Evolutionary conservation across 2,888 invertebrate species (phyloP).

Genomic region (Pandemis heparana): DNA sequence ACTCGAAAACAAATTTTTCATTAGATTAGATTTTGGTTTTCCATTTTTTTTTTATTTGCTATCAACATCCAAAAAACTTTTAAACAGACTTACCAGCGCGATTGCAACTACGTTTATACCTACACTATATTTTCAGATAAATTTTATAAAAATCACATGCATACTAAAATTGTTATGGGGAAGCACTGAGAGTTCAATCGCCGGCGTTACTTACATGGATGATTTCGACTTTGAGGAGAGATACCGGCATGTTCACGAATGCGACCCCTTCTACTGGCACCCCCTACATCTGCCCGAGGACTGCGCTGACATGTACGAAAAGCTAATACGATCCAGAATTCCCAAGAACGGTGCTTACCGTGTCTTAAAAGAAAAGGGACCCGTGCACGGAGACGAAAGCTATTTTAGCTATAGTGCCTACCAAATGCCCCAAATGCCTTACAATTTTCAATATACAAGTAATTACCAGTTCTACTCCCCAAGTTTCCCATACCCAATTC

Average conservation of each 20-base stretch:
- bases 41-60: background rate
- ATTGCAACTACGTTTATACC: background rate
- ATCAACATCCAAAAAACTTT: background rate
- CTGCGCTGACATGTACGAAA: conserved; percentile 66
- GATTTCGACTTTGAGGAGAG: conserved; percentile 70
- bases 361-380: conserved; percentile 52
- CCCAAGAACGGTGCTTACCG: conserved; percentile 52
- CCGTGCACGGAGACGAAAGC: conserved; percentile 12
- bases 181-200: conserved; percentile 56
- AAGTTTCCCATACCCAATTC: background rate
- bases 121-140: conserved; percentile 8
- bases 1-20: background rate
- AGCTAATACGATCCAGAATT: conserved; percentile 59
- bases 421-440: background rate
- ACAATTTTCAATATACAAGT: background rate
- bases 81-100: background rate
- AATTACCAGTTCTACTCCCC: background rate
- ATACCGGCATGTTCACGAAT: conserved; percentile 68
- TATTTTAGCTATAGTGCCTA: background rate
- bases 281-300: conserved; percentile 73
- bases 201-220: conserved; percentile 75
- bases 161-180: background rate
- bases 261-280: conserved; percentile 75
- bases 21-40: background rate
- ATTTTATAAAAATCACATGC: background rate